Evolutionary conservation across 1,140 invertebrate species (phyloP), one percentile per base, ranked within the genome.

Genomic region (Drosophila eugracilis): DNA sequence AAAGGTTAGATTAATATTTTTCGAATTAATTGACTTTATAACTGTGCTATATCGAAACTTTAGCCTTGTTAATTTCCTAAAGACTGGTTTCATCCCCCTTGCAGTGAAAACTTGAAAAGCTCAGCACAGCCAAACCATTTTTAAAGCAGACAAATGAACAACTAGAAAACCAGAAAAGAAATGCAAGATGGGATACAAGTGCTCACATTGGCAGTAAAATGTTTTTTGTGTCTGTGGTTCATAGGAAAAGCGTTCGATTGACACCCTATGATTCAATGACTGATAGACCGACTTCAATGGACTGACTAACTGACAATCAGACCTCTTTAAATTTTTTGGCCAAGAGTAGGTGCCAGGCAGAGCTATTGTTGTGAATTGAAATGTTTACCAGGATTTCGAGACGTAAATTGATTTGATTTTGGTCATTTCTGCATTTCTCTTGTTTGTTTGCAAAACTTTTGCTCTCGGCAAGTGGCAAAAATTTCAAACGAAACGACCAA

Each of bases 381-480:
- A 66, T 86, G 74, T 73, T 77, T 62, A 66, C 62, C 74, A 70
- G 81, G 55, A n/a, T 77, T 81, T 75, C 60, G 67, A 88, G 74
- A 75, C 71, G 83, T 63, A 69, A 78, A 86, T 78, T 88, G 78
- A 81, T 81, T 88, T 81, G 70, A 69, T 81, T 59, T 76, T 22
- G 59, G 60, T 67, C 63, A 66, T 81, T 73, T 81, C 55, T 67
- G 52, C 37, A 75, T 45, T 57, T 42, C n/a, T n/a, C n/a, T 66
- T 58, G 58, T 74, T 49, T 54, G 67, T 34, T 32, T 75, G 45
- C 59, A 15, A 72, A 41, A 42, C 28, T 55, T 67, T 53, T 36
- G 15, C 58, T 32, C 21, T 30, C 7, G 36, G 47, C 55, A 55
- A 75, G 58, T 65, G 70, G 34, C 59, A 50, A 65, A 75, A 73